Evolutionary conservation across 2,797 vertebrate genomes (phyloP).

Genomic region (Muscicapa comitata): DNA sequence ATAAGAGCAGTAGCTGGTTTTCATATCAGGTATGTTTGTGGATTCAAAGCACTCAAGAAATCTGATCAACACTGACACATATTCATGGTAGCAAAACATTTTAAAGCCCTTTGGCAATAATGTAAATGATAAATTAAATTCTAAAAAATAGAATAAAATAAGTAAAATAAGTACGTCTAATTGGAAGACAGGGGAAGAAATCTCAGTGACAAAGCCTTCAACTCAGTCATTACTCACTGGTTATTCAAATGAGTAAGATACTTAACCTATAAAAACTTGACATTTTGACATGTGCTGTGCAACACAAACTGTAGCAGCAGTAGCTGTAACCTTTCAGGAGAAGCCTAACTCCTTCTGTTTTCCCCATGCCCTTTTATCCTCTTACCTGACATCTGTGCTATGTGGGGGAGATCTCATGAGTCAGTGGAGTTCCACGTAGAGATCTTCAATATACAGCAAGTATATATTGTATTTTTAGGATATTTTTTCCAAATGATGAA

Average conservation of each 20-base stretch:
- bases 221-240: background rate
- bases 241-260: background rate
- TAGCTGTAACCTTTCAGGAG: background rate
- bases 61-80: background rate
- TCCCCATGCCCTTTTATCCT: background rate
- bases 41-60: constrained; percentile 41
- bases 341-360: background rate
- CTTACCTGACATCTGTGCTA: background rate
- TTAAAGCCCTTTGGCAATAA: constrained; percentile 22
- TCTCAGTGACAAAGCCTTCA: background rate
- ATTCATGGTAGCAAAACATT: background rate
- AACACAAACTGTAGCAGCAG: background rate
- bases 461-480: background rate
- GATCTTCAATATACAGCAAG: background rate
- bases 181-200: background rate
- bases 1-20: constrained; percentile 44
- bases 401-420: background rate
- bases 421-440: background rate
- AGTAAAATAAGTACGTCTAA: background rate
- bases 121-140: background rate
- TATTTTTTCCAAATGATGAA: background rate
- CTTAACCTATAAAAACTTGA: background rate
- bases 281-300: background rate
- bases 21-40: background rate
- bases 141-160: background rate